Evolutionary conservation across 2,888 invertebrate species (phyloP), one percentile per base, ranked within the genome.

Genomic region (Mythimna lalbum): DNA sequence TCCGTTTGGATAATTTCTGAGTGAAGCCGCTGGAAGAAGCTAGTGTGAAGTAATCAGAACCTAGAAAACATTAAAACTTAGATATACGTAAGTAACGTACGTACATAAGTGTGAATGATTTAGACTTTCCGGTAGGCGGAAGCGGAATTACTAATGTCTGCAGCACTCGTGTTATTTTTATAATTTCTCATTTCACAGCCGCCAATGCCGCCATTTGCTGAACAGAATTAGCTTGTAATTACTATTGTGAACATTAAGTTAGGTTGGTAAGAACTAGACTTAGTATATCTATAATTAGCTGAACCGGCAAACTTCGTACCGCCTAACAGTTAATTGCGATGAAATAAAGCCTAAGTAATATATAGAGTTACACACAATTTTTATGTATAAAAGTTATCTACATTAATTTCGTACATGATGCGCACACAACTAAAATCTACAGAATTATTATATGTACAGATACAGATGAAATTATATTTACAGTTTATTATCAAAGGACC

Each of bases 141-240:
- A 79, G 59, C 76, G 55, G 62, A 78, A 64, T 67, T 14, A 43
- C 56, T 56, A 56, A 79, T 78, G 83, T 86, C 83, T 76, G 80
- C 79, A 67, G 69, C 12, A 60, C 69, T 52, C 76, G 60, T 39
- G 56, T 61, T 63, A 3, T 80, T 65, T 77, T 66, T 80, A 77
- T 75, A 68, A 75, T 68, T 52, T 61, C 55, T 21, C 63, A 65
- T 65, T 73, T 64, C 68, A 4, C 39, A 19, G 39, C 49, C 5
- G 67, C 52, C 31, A 65, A 65, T 59, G 39, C 33, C 10, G 61
- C 52, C 21, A 72, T 71, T 65, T n/a, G 50, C 7, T 5, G 27
- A 53, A 52, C 36, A 47, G 39, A 77, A 76, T 59, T 23, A 27
- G 12, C 49, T 36, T 21, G 53, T 72, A 65, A 73, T 50, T 63